These are phyloP conservation scores for Saccostrea glomerata DNA, from an alignment of 1,140 invertebrate genomes.

Conservation along the genomic window DNA sequence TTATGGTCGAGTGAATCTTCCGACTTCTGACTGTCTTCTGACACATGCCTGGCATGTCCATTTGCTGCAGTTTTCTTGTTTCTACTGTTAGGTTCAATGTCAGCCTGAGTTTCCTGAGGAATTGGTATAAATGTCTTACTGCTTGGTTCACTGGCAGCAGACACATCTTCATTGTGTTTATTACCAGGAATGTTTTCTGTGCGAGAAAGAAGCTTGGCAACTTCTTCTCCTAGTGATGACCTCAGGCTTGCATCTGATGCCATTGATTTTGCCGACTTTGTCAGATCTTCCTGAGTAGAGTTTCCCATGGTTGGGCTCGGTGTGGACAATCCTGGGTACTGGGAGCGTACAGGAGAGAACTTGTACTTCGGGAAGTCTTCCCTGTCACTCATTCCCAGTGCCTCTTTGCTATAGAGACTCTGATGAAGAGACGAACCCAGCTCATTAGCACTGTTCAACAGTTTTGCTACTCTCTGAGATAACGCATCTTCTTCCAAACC, in stretches of 20 bases:
- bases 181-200: slow-evolving; percentile 8
- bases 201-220: slow-evolving; percentile 51
- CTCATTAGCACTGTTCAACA: slow-evolving; percentile 51
- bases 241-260: slow-evolving; percentile 44
- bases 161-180: background rate
- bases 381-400: slow-evolving; percentile 39
- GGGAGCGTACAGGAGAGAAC: slow-evolving; percentile 18
- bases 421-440: slow-evolving; percentile 51
- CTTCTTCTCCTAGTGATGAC: slow-evolving; percentile 56
- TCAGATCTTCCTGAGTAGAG: slow-evolving; percentile 18
- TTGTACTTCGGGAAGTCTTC: slow-evolving; percentile 40
- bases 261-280: slow-evolving; percentile 34
- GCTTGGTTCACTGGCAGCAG: background rate
- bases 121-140: slow-evolving; percentile 41
- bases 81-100: background rate
- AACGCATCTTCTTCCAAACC: slow-evolving; percentile 37
- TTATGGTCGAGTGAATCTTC: slow-evolving; percentile 52
- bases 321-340: background rate
- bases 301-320: background rate
- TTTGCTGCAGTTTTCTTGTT: slow-evolving; percentile 19
- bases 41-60: slow-evolving; percentile 31
- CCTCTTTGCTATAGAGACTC: slow-evolving; percentile 51
- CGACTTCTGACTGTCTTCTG: slow-evolving; percentile 49
- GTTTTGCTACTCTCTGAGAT: slow-evolving; percentile 54
- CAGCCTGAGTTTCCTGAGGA: background rate